Conservation (phyloP, 2,888 invertebrate species). For the Hypsopygia costalis region DNA sequence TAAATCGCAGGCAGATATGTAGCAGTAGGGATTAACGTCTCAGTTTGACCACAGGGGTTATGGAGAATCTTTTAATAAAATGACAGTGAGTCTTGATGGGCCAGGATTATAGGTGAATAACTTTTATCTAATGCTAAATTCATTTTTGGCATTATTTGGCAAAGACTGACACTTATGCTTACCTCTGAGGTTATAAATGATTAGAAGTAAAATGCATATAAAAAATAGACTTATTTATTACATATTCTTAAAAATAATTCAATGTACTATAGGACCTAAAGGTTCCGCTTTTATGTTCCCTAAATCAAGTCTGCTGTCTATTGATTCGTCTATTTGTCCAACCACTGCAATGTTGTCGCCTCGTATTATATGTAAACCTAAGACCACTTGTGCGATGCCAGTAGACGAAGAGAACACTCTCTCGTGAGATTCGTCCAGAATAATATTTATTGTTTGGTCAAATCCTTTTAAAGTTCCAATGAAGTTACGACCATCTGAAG, state of each 20-base stretch:
- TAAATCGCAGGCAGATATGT: too few relatives aligned
- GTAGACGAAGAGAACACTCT: slow-evolving; percentile 96
- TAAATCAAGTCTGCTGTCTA: slow-evolving; percentile 90
- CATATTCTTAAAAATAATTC: slow-evolving; percentile 29
- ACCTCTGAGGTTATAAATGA: too few relatives aligned
- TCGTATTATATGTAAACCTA: slow-evolving; percentile 98
- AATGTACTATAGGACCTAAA: slow-evolving; percentile 89
- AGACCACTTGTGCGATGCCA: slow-evolving; percentile 92
- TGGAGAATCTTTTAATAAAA: too few relatives aligned
- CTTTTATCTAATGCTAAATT: too few relatives aligned
- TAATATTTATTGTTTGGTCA: slow-evolving; percentile 99
- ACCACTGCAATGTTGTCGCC: slow-evolving; percentile 98
- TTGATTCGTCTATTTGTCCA: slow-evolving; percentile 90
- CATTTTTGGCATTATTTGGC: too few relatives aligned
- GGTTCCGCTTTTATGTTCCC: slow-evolving; percentile 91
- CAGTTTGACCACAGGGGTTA: too few relatives aligned
- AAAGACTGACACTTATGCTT: too few relatives aligned
- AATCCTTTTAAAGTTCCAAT: slow-evolving; percentile 98
- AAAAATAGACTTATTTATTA: slow-evolving; percentile 39
- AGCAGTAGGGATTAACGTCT: too few relatives aligned
- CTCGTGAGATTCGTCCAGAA: slow-evolving; percentile 98
- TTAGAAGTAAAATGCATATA: slow-evolving; percentile 14
- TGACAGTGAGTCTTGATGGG: too few relatives aligned
- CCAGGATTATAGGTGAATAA: too few relatives aligned
- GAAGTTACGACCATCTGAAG: slow-evolving; percentile 97